Percentiles rank a stretch among this genome's conserved stretches.
Conservation (phyloP, 1,140 invertebrate species). For the Bombus picipes region DNA sequence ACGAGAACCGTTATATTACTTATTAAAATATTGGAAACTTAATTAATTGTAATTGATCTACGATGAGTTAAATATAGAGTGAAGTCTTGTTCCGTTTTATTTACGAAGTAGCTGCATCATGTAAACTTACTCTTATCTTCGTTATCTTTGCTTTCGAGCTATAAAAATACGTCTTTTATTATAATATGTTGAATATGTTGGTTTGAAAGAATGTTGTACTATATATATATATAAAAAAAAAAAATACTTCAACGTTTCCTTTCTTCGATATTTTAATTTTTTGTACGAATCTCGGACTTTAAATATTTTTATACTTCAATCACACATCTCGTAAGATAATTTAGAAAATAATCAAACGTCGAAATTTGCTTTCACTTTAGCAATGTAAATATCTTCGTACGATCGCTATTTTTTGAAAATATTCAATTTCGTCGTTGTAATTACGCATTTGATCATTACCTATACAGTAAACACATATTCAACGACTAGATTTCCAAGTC, state of each 20-base stretch:
- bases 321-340: neutral
- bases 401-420: neutral
- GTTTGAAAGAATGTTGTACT: no score
- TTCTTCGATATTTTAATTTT: neutral
- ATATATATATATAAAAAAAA: no score
- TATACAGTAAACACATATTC: neutral
- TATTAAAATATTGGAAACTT: rapidly evolving
- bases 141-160: no score
- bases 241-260: neutral
- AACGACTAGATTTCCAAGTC: neutral
- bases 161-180: neutral
- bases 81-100: neutral
- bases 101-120: no score
- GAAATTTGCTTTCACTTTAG: neutral
- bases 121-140: neutral
- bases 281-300: neutral
- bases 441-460: neutral
- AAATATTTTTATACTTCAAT: neutral
- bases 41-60: neutral
- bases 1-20: rapidly evolving
- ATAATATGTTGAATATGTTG: neutral
- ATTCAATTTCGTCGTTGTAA: neutral
- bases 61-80: neutral
- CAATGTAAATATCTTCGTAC: neutral
- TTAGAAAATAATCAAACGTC: neutral